These are phyloP conservation scores for Maniola hyperantus DNA, from an alignment of 2,888 invertebrate genomes.

Conservation along the genomic window DNA sequence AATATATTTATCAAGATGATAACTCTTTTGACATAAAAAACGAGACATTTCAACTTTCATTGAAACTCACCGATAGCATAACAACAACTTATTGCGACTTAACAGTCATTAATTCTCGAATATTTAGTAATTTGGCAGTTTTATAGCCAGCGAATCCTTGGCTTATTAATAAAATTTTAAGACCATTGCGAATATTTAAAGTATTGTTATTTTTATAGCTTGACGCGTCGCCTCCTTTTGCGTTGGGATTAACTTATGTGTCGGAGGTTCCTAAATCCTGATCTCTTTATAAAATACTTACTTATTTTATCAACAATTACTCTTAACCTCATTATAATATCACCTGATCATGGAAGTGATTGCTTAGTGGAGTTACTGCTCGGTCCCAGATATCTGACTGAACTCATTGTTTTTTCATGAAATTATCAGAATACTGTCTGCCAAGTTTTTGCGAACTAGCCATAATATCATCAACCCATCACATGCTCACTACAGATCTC, in stretches of 20 bases:
- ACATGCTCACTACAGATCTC: too few species aligned
- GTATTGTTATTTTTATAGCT: conserved; percentile 4
- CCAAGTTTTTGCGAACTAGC: too few species aligned
- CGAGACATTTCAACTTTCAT: conserved; percentile 37
- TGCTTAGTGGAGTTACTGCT: too few species aligned
- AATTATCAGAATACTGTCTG: too few species aligned
- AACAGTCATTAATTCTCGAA: conserved; percentile 34
- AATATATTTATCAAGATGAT: conserved; percentile 38
- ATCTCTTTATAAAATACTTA: neutral
- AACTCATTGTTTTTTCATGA: too few species aligned
- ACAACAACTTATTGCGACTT: conserved; percentile 32
- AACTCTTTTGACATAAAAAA: conserved; percentile 32
- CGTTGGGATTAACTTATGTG: neutral
- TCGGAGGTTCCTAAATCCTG: conserved; percentile 1
- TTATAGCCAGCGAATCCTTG: conserved; percentile 34
- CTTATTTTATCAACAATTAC: neutral
- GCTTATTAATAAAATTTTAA: conserved; percentile 33
- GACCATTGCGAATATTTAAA: conserved; percentile 24
- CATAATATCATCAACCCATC: too few species aligned
- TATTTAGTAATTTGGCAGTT: conserved; percentile 34
- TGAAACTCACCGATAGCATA: conserved; percentile 34
- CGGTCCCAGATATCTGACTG: too few species aligned
- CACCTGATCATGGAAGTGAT: too few species aligned
- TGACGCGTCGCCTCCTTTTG: neutral
- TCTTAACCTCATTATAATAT: neutral